Base-by-base conservation (phyloP, 2,888 invertebrate genomes). In the Resseliella maxima region DNA sequence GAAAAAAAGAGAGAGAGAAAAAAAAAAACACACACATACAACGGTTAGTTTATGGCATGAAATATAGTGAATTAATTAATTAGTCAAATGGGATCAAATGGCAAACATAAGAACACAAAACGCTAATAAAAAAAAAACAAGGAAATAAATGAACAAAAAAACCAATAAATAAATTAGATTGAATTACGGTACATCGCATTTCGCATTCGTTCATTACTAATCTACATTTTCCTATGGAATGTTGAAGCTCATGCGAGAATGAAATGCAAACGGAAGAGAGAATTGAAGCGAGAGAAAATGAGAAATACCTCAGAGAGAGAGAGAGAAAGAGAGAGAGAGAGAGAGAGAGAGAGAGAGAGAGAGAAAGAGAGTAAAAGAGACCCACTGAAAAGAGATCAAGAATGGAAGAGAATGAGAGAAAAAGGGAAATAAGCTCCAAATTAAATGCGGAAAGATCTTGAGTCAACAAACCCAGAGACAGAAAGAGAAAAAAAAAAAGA, bases 41-140 rank as follows among this genome's bases (percentile, higher is more conserved):
- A 1, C 2, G 27, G 72, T 72, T 72, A 72, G 27, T 72, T 72
- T 10, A 72, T 31, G 72, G 72, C 18, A 72, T 72, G 72, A 72
- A 72, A 72, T n/a, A n/a, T 72, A 31, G 72, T 72, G 72, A 72
- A 35, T 72, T 72, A 72, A 72, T 72, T 72, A 72, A 72, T 72
- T 72, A 72, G 72, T 31, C 35, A 72, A 72, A 72, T 72, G 31
- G 72, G 72, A 31, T 72, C 72, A 72, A 72, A 72, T 72, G 72
- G 72, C 72, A 72, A 10, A 72, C 72, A 72, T 72, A 72, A 72
- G 31, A 72, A 72, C 27, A 1, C 10, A 8, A 8, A 50, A 18
- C 46, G n/a, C n/a, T n/a, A n/a, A 50, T 15, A 50, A 8, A 50
- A 12, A 41, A 41, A 8, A 12, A 41, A 41, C 41, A 8, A 50